Evolutionary conservation across 2,113 vertebrate genomes (phyloP).

Genomic region (Oxyruncus cristatus): DNA sequence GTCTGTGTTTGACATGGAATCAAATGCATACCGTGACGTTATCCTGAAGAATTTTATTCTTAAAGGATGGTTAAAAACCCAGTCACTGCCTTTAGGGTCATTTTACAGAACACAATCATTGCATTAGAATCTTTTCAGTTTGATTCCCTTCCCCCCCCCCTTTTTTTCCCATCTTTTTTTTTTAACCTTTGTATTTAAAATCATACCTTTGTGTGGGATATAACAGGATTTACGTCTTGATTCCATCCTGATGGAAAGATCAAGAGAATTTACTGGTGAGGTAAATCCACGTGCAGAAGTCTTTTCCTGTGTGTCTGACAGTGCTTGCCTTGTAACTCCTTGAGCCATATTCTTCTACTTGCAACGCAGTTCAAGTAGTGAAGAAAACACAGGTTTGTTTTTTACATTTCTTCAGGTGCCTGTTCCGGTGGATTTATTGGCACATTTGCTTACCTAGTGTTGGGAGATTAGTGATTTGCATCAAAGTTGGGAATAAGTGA

Average conservation of each 20-base stretch:
- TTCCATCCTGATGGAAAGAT: accelerated
- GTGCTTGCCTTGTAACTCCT: background rate
- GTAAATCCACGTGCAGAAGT: background rate
- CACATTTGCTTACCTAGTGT: background rate
- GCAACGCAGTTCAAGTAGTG: background rate
- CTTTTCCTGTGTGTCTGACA: background rate
- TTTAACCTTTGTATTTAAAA: background rate
- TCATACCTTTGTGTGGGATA: background rate
- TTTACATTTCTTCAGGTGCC: background rate
- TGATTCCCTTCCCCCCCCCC: background rate
- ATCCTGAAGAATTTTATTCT: background rate
- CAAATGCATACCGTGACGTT: background rate
- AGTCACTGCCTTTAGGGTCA: background rate
- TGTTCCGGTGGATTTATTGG: slow-evolving; percentile 48
- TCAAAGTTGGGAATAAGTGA: background rate
- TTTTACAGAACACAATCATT: accelerated
- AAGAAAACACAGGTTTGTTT: slow-evolving; percentile 36
- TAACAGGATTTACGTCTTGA: background rate
- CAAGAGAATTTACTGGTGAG: background rate
- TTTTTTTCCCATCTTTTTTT: background rate
- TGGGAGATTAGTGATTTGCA: slow-evolving; percentile 39
- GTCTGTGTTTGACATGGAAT: background rate
- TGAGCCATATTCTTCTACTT: background rate
- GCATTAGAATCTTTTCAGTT: background rate
- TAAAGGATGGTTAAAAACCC: background rate